Evolutionary conservation across 2,888 invertebrate genomes (phyloP), one percentile per base, ranked within the genome.

Genomic region (Oligia fasciuncula): DNA sequence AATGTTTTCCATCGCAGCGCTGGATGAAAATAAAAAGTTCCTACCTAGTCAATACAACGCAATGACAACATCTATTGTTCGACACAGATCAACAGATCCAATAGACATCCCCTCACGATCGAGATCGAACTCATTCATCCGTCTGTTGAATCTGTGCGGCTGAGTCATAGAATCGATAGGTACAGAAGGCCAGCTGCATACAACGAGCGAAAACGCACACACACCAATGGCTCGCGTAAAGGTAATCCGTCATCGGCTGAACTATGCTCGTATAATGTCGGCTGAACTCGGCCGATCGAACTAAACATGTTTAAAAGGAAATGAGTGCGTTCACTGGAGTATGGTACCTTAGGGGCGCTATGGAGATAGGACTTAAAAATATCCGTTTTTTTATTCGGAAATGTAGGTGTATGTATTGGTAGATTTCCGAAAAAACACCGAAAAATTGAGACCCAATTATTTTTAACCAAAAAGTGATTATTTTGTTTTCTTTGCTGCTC

Each of bases 81-180:
- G 85, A 84, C 60, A 79, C 73, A 84, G 85, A 85, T 85, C 88
- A 84, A 76, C 76, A 85, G 83, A 83, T 85, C 87, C 82, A 88
- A 87, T 89, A 88, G 88, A 81, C 87, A 88, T 81, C 85, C 89
- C 89, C 92, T 93, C 91, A 91, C 92, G 90, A 92, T 91, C 88
- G 93, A 92, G 93, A 94, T 94, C 92, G 93, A 92, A 92, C 94
- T 93, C 94, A 94, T 90, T 92, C 93, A 93, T 90, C 90, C 93
- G 92, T 85, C 85, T 83, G 67, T 60, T 81, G 69, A 70, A 85
- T 85, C 81, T 80, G 85, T 80, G 76, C 73, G 65, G 67, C 87
- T 73, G 65, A n/a, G 92, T 93, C 93, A 77, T 17, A 23, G 4
- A 29, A n/a, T 17, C 71, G 60, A 23, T 40, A 77, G 17, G 8